A percentile compares a stretch with the other conserved stretches of the same genome.
These are phyloP conservation scores for Chironomus tentans DNA, from an alignment of 2,888 invertebrate species.

Conservation along the genomic window DNA sequence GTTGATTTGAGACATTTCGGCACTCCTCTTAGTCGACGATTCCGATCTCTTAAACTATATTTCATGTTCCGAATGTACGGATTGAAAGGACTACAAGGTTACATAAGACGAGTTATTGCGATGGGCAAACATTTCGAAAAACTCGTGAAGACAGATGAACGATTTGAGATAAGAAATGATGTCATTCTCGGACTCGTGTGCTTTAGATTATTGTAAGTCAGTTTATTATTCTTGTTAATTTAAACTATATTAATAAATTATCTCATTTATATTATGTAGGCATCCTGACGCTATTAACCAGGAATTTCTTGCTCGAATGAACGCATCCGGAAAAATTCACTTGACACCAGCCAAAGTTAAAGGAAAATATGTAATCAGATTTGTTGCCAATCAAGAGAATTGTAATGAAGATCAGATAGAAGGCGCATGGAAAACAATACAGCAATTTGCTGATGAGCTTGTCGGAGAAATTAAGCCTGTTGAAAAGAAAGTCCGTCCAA, in stretches of 20 bases:
- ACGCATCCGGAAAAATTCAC: conserved; percentile 73
- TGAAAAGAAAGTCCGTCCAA: conserved; percentile 29
- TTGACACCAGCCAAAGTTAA: conserved; percentile 76
- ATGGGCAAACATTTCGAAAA: conserved; percentile 67
- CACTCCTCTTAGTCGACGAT: conserved; percentile 73
- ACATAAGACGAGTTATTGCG: conserved; percentile 72
- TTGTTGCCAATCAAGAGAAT: conserved; percentile 72
- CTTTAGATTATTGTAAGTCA: conserved; percentile 51
- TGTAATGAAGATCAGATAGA: conserved; percentile 66
- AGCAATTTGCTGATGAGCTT: conserved; percentile 44
- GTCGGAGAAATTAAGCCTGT: conserved; percentile 28
- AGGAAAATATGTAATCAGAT: conserved; percentile 65
- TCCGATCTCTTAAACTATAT: conserved; percentile 80
- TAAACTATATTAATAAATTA: background rate
- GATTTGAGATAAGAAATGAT: conserved; percentile 70
- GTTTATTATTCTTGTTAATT: background rate
- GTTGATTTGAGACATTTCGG: conserved; percentile 77
- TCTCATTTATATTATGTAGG: conserved; percentile 35
- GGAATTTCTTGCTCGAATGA: conserved; percentile 65
- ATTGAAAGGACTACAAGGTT: conserved; percentile 66
- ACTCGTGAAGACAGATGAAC: conserved; percentile 54
- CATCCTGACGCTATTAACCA: conserved; percentile 65
- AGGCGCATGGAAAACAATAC: conserved; percentile 54
- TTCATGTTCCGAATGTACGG: conserved; percentile 78
- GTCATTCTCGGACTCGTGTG: conserved; percentile 69